phyloP scores from a whole-genome alignment of 2,113 vertebrate genomes.

The Hydrolagus affinis region DNA sequence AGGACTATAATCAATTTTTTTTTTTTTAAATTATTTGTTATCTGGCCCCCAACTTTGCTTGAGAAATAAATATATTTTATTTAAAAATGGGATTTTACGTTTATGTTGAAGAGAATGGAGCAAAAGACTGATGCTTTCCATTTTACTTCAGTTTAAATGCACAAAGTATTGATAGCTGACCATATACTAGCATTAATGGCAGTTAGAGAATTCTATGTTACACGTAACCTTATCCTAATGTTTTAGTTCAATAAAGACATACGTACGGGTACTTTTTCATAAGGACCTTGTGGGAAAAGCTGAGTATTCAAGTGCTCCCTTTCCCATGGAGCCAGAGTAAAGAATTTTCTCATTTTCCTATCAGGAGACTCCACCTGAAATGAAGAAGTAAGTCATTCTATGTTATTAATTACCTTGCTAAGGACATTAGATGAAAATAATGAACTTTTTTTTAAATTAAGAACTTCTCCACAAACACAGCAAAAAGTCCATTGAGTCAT shows the following conservation, averaged over 20 bases:
- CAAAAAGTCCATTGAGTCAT: not conserved
- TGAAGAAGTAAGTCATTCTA: not conserved
- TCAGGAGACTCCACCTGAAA: slow-evolving; percentile 80
- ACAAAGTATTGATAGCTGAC: not conserved
- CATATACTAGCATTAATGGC: not conserved
- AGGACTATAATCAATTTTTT: not conserved
- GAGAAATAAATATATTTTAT: not conserved
- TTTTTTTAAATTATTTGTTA: not conserved
- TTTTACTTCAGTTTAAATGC: not conserved
- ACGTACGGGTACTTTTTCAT: slow-evolving; percentile 80
- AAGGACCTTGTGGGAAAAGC: slow-evolving; percentile 71
- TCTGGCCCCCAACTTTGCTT: not conserved
- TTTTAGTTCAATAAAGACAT: not conserved
- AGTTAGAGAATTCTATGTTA: too few relatives aligned
- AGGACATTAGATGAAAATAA: not conserved
- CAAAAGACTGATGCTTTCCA: not conserved
- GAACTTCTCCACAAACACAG: not conserved
- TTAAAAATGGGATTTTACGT: not conserved
- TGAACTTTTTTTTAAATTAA: not conserved
- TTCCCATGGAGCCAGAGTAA: slow-evolving; percentile 77
- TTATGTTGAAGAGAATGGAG: not conserved
- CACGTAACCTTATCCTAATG: not conserved
- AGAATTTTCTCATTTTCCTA: slow-evolving; percentile 70
- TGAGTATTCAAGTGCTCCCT: slow-evolving; percentile 73
- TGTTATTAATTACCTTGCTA: not conserved